These are phyloP conservation scores for Parnassius orleans DNA, from an alignment of 2,888 invertebrate species.

Conservation along the genomic window DNA sequence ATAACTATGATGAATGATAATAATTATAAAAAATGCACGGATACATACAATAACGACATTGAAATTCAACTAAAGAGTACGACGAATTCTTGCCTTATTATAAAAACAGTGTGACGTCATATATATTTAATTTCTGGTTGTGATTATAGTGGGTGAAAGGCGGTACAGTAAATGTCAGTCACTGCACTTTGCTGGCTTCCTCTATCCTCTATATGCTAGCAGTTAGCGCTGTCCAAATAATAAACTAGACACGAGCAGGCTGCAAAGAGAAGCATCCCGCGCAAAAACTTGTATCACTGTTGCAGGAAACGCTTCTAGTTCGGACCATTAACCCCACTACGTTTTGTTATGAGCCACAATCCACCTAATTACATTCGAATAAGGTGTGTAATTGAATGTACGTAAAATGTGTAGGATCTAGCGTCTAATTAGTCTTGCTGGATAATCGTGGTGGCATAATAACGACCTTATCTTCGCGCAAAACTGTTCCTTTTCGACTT, in stretches of 20 bases:
- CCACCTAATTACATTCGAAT: not conserved
- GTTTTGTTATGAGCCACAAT: not conserved
- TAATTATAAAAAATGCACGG: no score
- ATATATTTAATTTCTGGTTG: no score
- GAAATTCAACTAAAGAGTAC: no score
- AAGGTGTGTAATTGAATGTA: not conserved
- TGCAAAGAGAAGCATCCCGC: not conserved
- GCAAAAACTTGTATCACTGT: not conserved
- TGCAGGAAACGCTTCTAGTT: not conserved
- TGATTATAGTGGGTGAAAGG: no score
- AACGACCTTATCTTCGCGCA: not conserved
- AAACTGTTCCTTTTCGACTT: not conserved
- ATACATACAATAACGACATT: no score
- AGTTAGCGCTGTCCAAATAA: no score
- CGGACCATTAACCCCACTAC: not conserved
- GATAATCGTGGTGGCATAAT: not conserved
- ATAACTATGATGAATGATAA: no score
- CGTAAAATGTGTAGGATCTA: not conserved
- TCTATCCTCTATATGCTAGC: no score
- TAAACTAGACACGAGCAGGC: not conserved
- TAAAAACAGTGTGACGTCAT: no score
- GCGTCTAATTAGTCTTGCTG: not conserved
- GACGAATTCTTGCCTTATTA: no score
- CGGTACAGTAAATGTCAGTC: no score
- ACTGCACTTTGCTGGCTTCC: no score